Conservation (phyloP, 2,888 invertebrate species). For the Helleia helle region DNA sequence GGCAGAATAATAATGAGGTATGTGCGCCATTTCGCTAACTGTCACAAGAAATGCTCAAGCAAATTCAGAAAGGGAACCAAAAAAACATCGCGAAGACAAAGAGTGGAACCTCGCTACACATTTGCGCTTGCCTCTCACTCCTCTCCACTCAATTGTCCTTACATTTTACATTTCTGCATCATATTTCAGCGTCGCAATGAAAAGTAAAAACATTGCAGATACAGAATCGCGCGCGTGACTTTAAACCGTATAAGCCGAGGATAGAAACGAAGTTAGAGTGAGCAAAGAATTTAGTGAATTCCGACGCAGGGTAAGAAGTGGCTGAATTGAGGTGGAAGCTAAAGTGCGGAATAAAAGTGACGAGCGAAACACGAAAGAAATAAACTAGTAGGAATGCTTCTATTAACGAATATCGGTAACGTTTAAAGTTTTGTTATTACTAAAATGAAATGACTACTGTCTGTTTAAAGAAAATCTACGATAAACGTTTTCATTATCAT, state of each 20-base stretch:
- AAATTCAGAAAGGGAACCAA: slow-evolving; percentile 38
- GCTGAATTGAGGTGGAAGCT: slow-evolving; percentile 64
- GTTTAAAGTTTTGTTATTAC: too few species aligned
- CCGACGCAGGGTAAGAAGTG: slow-evolving; percentile 61
- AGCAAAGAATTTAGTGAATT: slow-evolving; percentile 38
- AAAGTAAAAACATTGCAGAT: slow-evolving; percentile 64
- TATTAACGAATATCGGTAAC: slow-evolving; percentile 18
- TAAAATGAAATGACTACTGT: too few species aligned
- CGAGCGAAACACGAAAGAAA: slow-evolving; percentile 35
- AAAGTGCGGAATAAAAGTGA: slow-evolving; percentile 70
- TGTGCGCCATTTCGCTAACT: slow-evolving; percentile 4
- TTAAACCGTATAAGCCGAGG: slow-evolving; percentile 17
- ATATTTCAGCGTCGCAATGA: slow-evolving; percentile 64
- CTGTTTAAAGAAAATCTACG: too few species aligned
- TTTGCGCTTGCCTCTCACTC: slow-evolving; percentile 44
- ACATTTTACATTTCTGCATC: slow-evolving; percentile 70
- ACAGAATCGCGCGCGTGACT: slow-evolving; percentile 15
- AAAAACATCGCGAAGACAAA: slow-evolving; percentile 42
- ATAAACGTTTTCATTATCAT: too few species aligned
- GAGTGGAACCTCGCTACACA: slow-evolving; percentile 40
- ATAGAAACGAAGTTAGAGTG: slow-evolving; percentile 25
- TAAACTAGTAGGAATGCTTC: slow-evolving; percentile 25
- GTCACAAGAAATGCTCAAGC: slow-evolving; percentile 17
- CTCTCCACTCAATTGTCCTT: slow-evolving; percentile 62
- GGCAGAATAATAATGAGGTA: background rate